Percentiles rank a stretch among this genome's conserved stretches.
These are phyloP conservation scores for Turritopsis dohrnii DNA, from an alignment of 30 jellyfish, hydroid and myxozoan species.

Conservation along the genomic window DNA sequence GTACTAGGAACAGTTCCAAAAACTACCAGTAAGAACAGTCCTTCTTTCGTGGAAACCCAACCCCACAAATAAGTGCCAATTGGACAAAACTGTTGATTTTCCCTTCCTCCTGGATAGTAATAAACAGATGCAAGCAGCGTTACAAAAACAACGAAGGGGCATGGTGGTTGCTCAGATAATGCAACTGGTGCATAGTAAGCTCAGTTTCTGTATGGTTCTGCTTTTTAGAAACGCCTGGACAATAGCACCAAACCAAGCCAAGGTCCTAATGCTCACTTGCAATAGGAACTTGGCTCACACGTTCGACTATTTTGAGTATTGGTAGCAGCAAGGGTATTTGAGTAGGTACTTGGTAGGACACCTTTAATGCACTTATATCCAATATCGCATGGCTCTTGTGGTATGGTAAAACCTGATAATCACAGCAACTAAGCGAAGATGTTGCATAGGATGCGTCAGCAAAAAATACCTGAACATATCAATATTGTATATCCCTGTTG, in stretches of 20 bases:
- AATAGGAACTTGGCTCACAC: constrained; percentile 95
- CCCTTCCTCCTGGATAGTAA: constrained; percentile 97
- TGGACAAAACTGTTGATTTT: constrained; percentile 85
- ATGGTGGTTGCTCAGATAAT: constrained; percentile 83
- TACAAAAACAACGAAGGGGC: constrained; percentile 89
- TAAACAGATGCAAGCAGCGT: constrained; percentile 69
- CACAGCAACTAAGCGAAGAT: constrained; percentile 92
- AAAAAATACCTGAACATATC: too few relatives aligned
- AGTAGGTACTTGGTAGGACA: constrained; percentile 98
- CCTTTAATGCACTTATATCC: constrained; percentile 94
- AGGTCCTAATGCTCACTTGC: constrained; percentile 96
- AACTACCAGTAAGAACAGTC: constrained; percentile 57
- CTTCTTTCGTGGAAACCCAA: constrained; percentile 66
- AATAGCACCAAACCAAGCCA: constrained; percentile 86
- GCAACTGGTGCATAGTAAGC: constrained; percentile 85
- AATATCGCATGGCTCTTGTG: constrained; percentile 98
- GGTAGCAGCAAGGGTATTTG: constrained; percentile 94
- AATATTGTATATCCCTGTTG: too few relatives aligned
- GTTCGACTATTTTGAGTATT: constrained; percentile 91
- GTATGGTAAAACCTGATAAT: constrained; percentile 93
- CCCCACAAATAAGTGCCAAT: constrained; percentile 96
- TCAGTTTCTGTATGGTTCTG: constrained; percentile 82
- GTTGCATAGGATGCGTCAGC: too few relatives aligned
- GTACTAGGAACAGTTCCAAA: constrained; percentile 82
- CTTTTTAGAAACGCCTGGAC: constrained; percentile 73